These are phyloP conservation scores for Drosophila rufa DNA, from an alignment of 1,140 invertebrate species.

Conservation along the genomic window DNA sequence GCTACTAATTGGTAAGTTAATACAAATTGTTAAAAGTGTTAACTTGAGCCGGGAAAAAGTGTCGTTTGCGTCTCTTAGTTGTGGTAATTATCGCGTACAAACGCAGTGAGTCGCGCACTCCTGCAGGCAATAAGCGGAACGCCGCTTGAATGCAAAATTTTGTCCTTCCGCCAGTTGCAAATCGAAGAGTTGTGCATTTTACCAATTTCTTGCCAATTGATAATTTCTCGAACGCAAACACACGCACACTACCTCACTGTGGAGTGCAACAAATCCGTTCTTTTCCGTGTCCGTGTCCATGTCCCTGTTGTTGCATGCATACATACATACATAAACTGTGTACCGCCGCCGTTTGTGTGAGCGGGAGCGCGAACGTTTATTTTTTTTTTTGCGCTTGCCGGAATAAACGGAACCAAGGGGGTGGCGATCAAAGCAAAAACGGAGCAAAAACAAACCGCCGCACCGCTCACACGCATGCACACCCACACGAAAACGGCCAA, in stretches of 20 bases:
- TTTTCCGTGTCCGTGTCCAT: background rate
- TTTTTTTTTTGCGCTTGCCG: background rate
- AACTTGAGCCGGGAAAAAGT: background rate
- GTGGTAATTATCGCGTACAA: no score
- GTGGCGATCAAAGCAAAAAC: slow-evolving; percentile 26
- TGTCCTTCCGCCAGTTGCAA: background rate
- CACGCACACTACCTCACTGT: background rate
- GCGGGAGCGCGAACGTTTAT: background rate
- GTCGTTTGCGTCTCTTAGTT: background rate
- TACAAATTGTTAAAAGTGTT: background rate
- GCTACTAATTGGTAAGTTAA: background rate
- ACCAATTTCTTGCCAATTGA: background rate
- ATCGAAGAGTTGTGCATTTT: background rate
- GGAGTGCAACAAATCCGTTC: background rate
- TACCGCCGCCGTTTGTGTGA: background rate
- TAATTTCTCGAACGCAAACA: no score
- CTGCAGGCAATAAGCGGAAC: background rate
- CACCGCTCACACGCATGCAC: background rate
- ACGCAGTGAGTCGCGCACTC: no score
- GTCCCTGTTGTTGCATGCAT: background rate
- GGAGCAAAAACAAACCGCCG: slow-evolving; percentile 30
- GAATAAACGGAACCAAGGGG: background rate
- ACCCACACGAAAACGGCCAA: background rate
- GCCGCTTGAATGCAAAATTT: slow-evolving; percentile 3
- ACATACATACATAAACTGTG: background rate